A percentile compares a stretch with the other conserved stretches of the same genome.
Evolutionary conservation across 30 jellyfish, hydroid and myxozoan species (phyloP).

Genomic region (Sanderia malayensis): DNA sequence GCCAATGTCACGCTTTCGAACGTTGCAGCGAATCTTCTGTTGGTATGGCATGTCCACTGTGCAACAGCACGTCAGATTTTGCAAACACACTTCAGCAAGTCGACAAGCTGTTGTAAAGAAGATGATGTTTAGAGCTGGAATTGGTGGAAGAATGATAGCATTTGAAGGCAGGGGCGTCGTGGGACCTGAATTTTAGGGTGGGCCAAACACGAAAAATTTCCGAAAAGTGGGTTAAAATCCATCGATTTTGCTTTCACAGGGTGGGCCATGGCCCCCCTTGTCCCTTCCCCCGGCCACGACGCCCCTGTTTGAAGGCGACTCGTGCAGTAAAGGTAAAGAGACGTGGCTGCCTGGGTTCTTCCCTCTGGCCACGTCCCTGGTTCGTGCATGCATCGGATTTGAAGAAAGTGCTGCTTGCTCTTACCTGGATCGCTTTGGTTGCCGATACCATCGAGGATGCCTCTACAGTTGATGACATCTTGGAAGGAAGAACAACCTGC

Average conservation of each 20-base stretch:
- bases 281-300: too few species aligned
- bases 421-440: slow-evolving; percentile 18
- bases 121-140: too few species aligned
- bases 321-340: background rate
- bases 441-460: slow-evolving; percentile 30
- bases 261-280: too few species aligned
- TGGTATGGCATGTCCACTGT: slow-evolving; percentile 40
- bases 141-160: too few species aligned
- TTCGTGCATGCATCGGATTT: background rate
- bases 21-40: slow-evolving; percentile 41
- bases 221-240: too few species aligned
- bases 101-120: slow-evolving; percentile 27
- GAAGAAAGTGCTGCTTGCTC: background rate
- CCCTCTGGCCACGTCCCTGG: background rate
- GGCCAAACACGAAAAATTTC: too few species aligned
- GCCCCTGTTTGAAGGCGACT: background rate
- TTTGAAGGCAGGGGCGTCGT: too few species aligned
- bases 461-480: slow-evolving; percentile 24
- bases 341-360: background rate
- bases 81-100: slow-evolving; percentile 45
- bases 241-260: too few species aligned
- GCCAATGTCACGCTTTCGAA: slow-evolving; percentile 55
- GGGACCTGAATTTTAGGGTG: too few species aligned
- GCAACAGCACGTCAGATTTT: slow-evolving; percentile 44
- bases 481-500: slow-evolving; percentile 44